Evolutionary conservation across 2,888 invertebrate species (phyloP).

Genomic region (Xestia rhomboidea): DNA sequence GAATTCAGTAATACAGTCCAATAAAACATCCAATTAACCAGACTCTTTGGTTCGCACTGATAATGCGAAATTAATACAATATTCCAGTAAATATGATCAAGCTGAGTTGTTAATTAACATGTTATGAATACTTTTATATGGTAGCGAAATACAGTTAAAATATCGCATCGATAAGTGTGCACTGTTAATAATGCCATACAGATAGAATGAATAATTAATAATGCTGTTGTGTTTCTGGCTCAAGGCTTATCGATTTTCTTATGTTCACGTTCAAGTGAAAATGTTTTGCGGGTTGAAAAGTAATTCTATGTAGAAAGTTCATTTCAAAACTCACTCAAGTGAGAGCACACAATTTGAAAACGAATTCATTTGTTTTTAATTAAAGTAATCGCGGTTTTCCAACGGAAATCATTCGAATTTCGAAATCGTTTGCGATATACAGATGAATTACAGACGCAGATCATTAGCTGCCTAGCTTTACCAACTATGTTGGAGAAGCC

Average conservation of each 20-base stretch:
- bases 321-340: background rate
- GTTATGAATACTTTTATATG: background rate
- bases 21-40: background rate
- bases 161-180: background rate
- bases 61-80: background rate
- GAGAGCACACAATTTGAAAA: background rate
- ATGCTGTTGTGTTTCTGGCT: background rate
- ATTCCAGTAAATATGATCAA: background rate
- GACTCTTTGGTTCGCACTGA: background rate
- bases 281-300: background rate
- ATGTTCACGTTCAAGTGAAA: background rate
- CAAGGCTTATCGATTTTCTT: constrained; percentile 33
- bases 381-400: background rate
- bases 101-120: background rate
- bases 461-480: background rate
- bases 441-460: background rate
- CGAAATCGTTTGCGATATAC: background rate
- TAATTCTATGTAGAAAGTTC: background rate
- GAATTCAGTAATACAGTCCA: no score
- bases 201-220: constrained; percentile 2
- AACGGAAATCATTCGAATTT: background rate
- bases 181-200: background rate
- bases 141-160: background rate
- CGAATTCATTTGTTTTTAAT: constrained; percentile 1
- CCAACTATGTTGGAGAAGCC: background rate